phyloP scores from a whole-genome alignment of 2,888 invertebrate genomes.

The Oscheius myriophilus region DNA sequence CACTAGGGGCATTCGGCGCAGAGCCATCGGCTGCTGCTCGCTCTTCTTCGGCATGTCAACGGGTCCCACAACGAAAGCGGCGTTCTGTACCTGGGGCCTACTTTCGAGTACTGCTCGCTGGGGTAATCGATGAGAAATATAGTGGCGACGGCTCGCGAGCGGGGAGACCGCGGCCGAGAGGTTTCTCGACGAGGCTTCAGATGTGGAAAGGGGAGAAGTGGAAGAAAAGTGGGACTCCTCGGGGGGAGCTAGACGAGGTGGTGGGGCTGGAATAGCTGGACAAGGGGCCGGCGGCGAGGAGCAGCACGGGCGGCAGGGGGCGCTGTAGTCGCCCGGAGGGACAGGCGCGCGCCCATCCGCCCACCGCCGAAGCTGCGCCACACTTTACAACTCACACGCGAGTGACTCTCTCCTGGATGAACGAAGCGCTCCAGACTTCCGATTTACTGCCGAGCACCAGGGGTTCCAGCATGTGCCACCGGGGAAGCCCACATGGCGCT shows the following conservation, averaged over 20 bases:
- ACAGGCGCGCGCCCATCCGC: slow-evolving; percentile 34
- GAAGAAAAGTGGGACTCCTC: slow-evolving; percentile 4
- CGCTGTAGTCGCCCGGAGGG: slow-evolving; percentile 34
- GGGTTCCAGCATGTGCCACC: slow-evolving; percentile 22
- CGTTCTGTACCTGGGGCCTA: slow-evolving; percentile 51
- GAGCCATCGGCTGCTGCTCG: slow-evolving; percentile 38
- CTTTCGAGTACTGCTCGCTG: slow-evolving; percentile 56
- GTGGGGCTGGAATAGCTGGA: slow-evolving; percentile 18
- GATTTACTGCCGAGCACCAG: slow-evolving; percentile 15
- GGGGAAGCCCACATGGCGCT: slow-evolving; percentile 9
- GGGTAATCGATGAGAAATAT: slow-evolving; percentile 61
- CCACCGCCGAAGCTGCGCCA: slow-evolving; percentile 28
- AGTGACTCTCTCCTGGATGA: slow-evolving; percentile 17
- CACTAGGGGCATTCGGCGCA: slow-evolving; percentile 64
- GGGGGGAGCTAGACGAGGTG: slow-evolving; percentile 23
- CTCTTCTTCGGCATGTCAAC: slow-evolving; percentile 29
- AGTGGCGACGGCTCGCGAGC: slow-evolving; percentile 45
- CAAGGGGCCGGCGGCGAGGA: slow-evolving; percentile 3
- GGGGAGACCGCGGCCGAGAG: slow-evolving; percentile 33
- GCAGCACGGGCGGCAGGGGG: slow-evolving; percentile 26
- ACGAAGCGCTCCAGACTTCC: slow-evolving; percentile 18
- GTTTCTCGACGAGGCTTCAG: slow-evolving; percentile 3
- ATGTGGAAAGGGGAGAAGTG: slow-evolving; percentile 4
- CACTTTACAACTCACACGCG: slow-evolving; percentile 32
- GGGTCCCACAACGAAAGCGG: slow-evolving; percentile 39